These are phyloP conservation scores for Parnassius glacialis DNA, from an alignment of 2,888 invertebrate genomes.

Conservation along the genomic window DNA sequence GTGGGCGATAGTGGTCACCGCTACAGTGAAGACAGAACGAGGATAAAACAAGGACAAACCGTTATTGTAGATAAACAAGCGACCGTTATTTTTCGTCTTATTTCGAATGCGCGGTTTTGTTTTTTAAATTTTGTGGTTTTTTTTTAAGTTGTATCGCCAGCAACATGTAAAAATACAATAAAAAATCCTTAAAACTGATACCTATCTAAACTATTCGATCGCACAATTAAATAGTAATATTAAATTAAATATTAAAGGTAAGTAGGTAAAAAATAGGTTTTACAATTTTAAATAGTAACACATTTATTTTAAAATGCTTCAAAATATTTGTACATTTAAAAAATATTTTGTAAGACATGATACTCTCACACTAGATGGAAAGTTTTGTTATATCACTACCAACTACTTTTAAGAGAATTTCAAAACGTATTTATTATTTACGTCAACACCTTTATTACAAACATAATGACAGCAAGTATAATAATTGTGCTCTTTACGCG, in stretches of 20 bases:
- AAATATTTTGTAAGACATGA: too few species aligned
- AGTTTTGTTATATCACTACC: too few species aligned
- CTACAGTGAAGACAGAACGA: conserved; percentile 40
- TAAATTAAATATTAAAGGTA: background rate
- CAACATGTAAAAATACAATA: background rate
- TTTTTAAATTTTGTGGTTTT: background rate
- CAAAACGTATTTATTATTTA: background rate
- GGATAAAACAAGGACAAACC: conserved; percentile 45
- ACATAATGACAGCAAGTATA: conserved; percentile 1
- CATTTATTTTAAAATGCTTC: background rate
- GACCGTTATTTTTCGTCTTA: conserved; percentile 2
- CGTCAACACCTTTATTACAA: background rate
- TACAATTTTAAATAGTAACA: background rate
- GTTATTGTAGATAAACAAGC: conserved; percentile 36
- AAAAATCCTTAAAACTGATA: background rate
- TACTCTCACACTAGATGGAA: too few species aligned
- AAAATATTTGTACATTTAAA: background rate
- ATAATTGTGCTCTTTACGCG: conserved; percentile 14
- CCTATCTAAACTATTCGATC: too few species aligned
- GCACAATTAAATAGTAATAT: background rate
- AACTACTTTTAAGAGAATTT: background rate
- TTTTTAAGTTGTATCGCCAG: background rate
- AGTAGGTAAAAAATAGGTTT: background rate
- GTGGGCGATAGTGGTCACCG: conserved; percentile 40
- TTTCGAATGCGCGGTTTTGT: background rate